Conservation (phyloP, 1,140 invertebrate species). For the Vanessa atalanta region DNA sequence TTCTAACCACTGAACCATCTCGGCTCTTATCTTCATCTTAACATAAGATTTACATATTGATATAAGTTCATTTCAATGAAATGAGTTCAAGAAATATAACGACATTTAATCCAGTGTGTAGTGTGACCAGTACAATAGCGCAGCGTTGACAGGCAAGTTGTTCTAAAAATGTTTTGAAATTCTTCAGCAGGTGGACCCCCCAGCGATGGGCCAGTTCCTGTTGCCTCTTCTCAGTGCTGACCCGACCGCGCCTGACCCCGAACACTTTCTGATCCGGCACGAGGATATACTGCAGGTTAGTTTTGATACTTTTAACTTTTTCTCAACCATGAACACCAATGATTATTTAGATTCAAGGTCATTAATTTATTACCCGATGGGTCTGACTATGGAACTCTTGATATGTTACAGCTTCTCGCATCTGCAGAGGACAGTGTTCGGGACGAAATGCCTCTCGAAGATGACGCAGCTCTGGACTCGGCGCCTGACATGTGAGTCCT, state of each 20-base stretch:
- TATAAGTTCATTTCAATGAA: too few relatives aligned
- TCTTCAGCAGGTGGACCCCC: conserved; percentile 54
- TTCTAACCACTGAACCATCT: too few relatives aligned
- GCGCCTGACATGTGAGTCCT: conserved; percentile 54
- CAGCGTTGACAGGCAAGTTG: neutral
- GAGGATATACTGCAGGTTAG: conserved; percentile 72
- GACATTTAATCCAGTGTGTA: too few relatives aligned
- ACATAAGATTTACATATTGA: too few relatives aligned
- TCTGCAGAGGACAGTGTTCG: conserved; percentile 60
- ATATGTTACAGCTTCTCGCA: conserved; percentile 55
- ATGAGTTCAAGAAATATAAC: too few relatives aligned
- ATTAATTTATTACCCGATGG: too few relatives aligned
- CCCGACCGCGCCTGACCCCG: conserved; percentile 49
- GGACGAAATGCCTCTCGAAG: conserved; percentile 47
- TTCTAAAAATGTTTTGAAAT: neutral
- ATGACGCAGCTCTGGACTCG: conserved; percentile 43
- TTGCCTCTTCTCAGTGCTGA: conserved; percentile 66
- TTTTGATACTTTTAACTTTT: neutral
- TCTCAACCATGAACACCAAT: too few relatives aligned
- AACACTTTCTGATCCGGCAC: conserved; percentile 69
- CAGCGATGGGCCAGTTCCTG: conserved; percentile 71
- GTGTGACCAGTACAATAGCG: too few relatives aligned
- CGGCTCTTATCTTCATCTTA: too few relatives aligned
- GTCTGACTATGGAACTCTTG: too few relatives aligned
- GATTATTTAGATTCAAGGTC: too few relatives aligned